A percentile compares a stretch with the other conserved stretches of the same genome.
phyloP scores from a whole-genome alignment of 1,140 invertebrate genomes.

The Drosophila repleta region DNA sequence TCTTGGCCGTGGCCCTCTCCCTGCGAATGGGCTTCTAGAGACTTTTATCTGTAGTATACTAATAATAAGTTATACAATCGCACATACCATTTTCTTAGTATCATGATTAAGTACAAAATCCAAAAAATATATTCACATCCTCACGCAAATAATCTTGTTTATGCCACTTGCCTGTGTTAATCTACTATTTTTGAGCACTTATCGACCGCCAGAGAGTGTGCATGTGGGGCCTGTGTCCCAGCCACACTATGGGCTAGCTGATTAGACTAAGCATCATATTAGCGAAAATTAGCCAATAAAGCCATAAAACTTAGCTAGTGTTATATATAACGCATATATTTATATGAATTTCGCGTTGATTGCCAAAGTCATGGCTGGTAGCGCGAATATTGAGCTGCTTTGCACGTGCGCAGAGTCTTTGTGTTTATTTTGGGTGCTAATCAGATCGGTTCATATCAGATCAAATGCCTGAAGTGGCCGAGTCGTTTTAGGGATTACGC shows the following conservation, averaged over 20 bases:
- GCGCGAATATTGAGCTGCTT: background rate
- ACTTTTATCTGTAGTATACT: conserved; percentile 11
- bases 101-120: conserved; percentile 55
- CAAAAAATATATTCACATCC: conserved; percentile 42
- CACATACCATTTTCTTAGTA: conserved; percentile 46
- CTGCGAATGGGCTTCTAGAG: conserved; percentile 45
- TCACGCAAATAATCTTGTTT: conserved; percentile 17
- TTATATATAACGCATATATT: conserved; percentile 12
- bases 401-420: conserved; percentile 25
- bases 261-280: conserved; percentile 42
- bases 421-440: background rate
- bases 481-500: background rate
- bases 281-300: conserved; percentile 53
- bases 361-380: background rate
- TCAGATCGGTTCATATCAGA: background rate
- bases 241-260: conserved; percentile 31
- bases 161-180: conserved; percentile 46
- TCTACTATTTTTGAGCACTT: conserved; percentile 30
- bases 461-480: background rate
- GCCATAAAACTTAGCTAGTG: conserved; percentile 16
- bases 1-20: conserved; percentile 53
- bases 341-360: conserved; percentile 8
- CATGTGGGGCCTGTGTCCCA: conserved; percentile 26
- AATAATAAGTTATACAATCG: conserved; percentile 61
- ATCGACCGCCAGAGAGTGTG: conserved; percentile 9